Conservation (phyloP, 2,888 invertebrate genomes). For the Stenurella melanura region DNA sequence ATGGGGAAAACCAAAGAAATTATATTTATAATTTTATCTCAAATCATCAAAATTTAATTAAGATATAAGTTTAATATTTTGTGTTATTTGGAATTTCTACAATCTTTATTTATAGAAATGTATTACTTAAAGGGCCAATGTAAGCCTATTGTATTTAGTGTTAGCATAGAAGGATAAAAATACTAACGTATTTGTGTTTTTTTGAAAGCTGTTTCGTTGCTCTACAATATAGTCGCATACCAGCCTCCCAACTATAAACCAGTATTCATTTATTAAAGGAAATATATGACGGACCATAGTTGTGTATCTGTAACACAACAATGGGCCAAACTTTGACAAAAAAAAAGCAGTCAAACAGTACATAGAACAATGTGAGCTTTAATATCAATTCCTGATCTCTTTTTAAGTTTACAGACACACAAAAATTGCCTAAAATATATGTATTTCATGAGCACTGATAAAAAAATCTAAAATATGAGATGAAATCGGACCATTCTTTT, state of each 20-base stretch:
- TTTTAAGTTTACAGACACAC: too few relatives aligned
- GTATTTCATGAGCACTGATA: not conserved
- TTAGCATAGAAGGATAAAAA: not conserved
- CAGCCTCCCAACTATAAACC: not conserved
- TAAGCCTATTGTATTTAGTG: slow-evolving; percentile 3
- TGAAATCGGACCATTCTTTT: not conserved
- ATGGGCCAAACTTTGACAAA: not conserved
- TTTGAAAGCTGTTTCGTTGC: not conserved
- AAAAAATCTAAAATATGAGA: not conserved
- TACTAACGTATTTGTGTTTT: not conserved
- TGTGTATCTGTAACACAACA: not conserved
- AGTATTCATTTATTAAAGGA: not conserved
- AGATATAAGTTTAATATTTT: not conserved
- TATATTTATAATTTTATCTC: slow-evolving; percentile 14
- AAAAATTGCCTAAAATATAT: too few relatives aligned
- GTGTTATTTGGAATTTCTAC: not conserved
- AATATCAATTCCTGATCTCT: slow-evolving; percentile 1
- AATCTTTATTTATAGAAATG: not conserved
- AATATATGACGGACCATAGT: not conserved
- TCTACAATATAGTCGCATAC: not conserved
- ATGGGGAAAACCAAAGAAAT: slow-evolving; percentile 4
- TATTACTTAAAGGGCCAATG: not conserved
- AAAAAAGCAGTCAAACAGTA: not conserved
- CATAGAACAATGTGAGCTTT: slow-evolving; percentile 7
- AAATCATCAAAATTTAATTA: not conserved